These are phyloP conservation scores for Caenorhabditis inopinata DNA, from an alignment of 1,140 invertebrate genomes.

Conservation along the genomic window DNA sequence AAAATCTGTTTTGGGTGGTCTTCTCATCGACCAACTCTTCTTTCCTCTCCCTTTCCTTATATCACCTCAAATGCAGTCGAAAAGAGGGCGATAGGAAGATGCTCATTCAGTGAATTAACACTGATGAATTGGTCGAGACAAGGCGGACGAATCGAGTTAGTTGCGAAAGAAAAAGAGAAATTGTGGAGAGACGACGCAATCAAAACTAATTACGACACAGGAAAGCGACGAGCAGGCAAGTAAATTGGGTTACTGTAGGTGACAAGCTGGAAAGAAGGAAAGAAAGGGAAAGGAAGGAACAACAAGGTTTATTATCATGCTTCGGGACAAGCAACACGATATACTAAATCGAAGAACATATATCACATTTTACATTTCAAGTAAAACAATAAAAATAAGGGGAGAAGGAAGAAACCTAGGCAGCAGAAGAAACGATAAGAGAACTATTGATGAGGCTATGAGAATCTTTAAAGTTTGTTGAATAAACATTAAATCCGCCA, in stretches of 20 bases:
- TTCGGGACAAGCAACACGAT: neutral
- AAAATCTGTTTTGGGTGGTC: neutral
- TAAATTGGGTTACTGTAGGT: slow-evolving; percentile 41
- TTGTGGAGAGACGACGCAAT: neutral
- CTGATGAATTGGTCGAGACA: slow-evolving; percentile 32
- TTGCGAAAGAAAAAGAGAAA: neutral
- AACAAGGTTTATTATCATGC: neutral
- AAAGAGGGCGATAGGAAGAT: too few species aligned
- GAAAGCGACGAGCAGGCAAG: neutral
- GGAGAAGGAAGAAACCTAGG: neutral
- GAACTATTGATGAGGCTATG: too few species aligned
- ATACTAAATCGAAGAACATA: neutral
- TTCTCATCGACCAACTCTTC: too few species aligned
- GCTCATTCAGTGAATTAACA: slow-evolving; percentile 21
- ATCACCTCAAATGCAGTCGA: too few species aligned
- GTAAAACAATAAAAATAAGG: neutral
- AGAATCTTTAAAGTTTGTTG: too few species aligned
- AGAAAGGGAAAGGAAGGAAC: neutral
- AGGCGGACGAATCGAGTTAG: slow-evolving; percentile 33
- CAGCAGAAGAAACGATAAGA: neutral
- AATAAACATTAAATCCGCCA: too few species aligned
- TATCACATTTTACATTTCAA: too few species aligned
- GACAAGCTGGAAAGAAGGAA: neutral
- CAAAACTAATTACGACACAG: slow-evolving; percentile 26
- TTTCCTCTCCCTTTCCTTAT: too few species aligned